Evolutionary conservation across 2,797 vertebrate genomes (phyloP).

Genomic region (Leptoclinus maculatus): DNA sequence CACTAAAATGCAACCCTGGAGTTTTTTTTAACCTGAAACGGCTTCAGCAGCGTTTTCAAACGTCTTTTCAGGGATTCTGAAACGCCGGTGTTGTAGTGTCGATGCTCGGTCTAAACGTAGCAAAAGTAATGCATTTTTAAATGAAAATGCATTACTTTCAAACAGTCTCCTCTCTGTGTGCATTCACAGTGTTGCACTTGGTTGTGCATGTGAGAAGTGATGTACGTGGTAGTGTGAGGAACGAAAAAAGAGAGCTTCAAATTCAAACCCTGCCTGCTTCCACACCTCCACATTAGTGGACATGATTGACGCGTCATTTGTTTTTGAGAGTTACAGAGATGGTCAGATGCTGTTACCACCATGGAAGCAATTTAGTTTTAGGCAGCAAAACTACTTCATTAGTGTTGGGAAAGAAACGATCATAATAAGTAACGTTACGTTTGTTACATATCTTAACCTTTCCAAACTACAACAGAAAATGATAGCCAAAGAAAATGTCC

Average conservation of each 20-base stretch:
- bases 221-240: no score
- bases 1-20: no score
- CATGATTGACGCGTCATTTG: not conserved
- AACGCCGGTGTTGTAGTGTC: not conserved
- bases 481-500: not conserved
- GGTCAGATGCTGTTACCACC: not conserved
- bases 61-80: no score
- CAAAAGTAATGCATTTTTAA: not conserved
- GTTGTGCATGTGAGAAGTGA: no score
- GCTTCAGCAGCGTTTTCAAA: no score
- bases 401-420: not conserved
- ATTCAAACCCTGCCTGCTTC: not conserved
- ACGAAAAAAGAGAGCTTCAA: no score
- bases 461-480: not conserved
- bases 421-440: not conserved
- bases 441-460: not conserved
- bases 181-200: no score
- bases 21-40: no score
- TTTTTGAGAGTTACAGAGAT: not conserved
- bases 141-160: not conserved
- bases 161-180: no score
- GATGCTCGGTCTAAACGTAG: not conserved
- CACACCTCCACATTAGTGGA: not conserved
- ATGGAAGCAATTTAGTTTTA: not conserved
- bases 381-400: not conserved